phyloP scores from a whole-genome alignment of 2,113 vertebrate species.

The Proterorhinus semilunaris region DNA sequence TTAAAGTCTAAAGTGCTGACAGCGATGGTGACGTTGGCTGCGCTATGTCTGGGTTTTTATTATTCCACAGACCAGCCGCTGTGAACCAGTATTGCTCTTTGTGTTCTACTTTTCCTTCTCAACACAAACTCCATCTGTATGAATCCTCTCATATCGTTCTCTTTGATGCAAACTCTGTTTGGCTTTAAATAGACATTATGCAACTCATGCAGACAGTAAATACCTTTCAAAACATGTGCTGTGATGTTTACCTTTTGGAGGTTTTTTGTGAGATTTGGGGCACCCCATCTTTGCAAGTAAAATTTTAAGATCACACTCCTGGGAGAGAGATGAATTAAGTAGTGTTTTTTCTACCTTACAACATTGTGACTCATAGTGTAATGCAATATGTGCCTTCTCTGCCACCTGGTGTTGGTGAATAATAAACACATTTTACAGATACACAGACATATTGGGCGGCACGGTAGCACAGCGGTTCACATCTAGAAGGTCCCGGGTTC shows the following conservation, averaged over 20 bases:
- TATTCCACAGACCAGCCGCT: not conserved
- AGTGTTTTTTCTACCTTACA: not conserved
- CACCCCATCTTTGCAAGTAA: not conserved
- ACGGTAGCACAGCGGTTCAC: no score
- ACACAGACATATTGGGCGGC: not conserved
- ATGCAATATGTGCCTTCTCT: not conserved
- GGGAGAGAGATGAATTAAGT: not conserved
- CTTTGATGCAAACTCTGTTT: constrained; percentile 1
- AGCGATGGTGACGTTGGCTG: not conserved
- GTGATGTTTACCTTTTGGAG: not conserved
- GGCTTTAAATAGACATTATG: constrained; percentile 1
- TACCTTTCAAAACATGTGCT: not conserved
- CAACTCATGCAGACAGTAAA: not conserved
- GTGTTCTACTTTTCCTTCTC: not conserved
- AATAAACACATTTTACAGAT: not conserved
- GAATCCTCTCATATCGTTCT: not conserved
- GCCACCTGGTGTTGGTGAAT: constrained; percentile 3
- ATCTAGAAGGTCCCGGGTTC: no score
- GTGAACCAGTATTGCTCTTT: constrained; percentile 42
- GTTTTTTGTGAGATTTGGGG: no score
- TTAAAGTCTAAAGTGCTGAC: not conserved
- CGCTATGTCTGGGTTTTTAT: not conserved
- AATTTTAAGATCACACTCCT: not conserved
- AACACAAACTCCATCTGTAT: not conserved
- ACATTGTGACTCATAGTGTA: not conserved